phyloP scores from a whole-genome alignment of 1,140 invertebrate genomes.

The Calephelis virginiensis region DNA sequence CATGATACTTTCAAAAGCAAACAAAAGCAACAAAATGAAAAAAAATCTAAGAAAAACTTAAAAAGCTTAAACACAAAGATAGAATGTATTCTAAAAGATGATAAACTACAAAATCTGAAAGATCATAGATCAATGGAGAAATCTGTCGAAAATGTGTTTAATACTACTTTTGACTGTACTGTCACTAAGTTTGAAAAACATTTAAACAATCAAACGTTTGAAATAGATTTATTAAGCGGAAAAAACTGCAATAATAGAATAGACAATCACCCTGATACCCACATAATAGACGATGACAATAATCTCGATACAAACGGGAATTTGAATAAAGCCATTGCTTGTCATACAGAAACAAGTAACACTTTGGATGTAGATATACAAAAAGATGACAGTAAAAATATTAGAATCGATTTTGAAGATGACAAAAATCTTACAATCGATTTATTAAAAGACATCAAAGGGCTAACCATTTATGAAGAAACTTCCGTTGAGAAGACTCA shows the following conservation, averaged over 20 bases:
- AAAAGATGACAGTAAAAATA: not conserved
- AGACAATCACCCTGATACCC: no score
- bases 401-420: not conserved
- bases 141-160: not conserved
- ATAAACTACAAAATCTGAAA: not conserved
- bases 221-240: no score
- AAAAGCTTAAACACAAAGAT: not conserved
- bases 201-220: no score
- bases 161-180: not conserved
- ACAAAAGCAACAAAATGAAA: constrained; percentile 1
- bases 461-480: not conserved
- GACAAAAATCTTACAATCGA: not conserved
- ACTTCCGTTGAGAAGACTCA: not conserved
- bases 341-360: not conserved
- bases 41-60: not conserved
- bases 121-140: not conserved
- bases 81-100: not conserved
- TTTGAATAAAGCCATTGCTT: not conserved
- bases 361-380: not conserved
- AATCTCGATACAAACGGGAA: not conserved
- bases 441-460: not conserved
- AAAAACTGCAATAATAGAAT: no score
- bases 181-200: no score
- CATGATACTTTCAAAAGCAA: not conserved
- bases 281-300: no score